These are phyloP conservation scores for Hyaena hyaena DNA, from an alignment of 2,113 vertebrate genomes.

Conservation along the genomic window DNA sequence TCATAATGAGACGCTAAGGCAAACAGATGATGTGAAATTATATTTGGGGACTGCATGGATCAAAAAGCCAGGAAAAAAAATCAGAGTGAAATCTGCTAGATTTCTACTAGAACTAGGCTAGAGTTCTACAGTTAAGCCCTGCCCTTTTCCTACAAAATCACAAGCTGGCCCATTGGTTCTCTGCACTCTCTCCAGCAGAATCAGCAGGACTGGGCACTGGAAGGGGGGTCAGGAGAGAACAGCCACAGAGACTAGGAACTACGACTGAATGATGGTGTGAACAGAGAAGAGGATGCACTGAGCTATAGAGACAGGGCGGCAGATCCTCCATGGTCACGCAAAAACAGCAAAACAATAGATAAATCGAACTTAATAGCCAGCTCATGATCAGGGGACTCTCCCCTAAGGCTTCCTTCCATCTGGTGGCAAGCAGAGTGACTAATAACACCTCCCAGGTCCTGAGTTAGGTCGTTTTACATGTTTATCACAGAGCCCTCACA, in stretches of 20 bases:
- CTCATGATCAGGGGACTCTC: not conserved
- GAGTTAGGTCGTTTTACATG: not conserved
- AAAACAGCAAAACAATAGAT: conserved; percentile 9
- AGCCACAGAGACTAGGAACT: not conserved
- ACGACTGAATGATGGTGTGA: not conserved
- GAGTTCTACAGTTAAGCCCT: not conserved
- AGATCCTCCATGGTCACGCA: not conserved
- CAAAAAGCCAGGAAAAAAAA: not conserved
- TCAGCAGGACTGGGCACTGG: not conserved
- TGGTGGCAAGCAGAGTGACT: not conserved
- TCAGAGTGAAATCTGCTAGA: not conserved
- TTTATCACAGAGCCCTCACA: not conserved
- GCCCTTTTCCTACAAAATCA: not conserved
- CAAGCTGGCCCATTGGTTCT: not conserved
- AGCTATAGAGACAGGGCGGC: not conserved
- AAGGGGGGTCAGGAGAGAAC: not conserved
- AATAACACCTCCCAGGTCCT: not conserved
- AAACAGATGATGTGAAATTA: not conserved
- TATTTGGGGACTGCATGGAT: not conserved
- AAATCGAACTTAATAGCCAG: conserved; percentile 23
- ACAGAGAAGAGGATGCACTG: not conserved
- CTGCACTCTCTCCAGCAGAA: not conserved
- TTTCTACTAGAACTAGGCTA: not conserved
- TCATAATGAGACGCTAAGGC: not conserved
- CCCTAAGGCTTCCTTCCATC: conserved; percentile 5